Conservation (phyloP, 1,140 invertebrate genomes). For the Pentalonia nigronervosa region DNA sequence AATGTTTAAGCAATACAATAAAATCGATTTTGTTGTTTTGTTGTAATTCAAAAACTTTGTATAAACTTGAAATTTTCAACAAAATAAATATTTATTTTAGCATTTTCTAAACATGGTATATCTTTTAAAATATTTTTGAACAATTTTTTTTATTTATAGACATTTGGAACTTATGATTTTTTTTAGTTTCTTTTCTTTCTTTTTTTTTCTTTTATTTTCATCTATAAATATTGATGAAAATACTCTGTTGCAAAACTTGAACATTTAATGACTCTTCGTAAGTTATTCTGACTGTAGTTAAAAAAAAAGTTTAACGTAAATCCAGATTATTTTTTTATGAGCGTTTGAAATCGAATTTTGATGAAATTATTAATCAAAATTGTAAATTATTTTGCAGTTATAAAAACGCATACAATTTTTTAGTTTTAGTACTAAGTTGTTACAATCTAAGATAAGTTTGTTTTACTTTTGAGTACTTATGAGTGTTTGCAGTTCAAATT, state of each 20-base stretch:
- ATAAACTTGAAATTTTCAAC: background rate
- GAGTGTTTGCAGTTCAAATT: too few relatives aligned
- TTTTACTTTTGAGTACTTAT: too few relatives aligned
- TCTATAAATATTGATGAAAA: background rate
- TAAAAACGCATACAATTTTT: too few relatives aligned
- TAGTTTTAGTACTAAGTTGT: too few relatives aligned
- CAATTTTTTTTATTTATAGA: too few relatives aligned
- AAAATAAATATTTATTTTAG: background rate
- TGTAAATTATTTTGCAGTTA: too few relatives aligned
- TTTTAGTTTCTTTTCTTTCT: background rate
- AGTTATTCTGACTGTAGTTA: background rate
- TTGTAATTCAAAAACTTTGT: background rate
- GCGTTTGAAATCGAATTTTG: background rate
- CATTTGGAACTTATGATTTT: background rate
- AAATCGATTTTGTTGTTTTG: background rate
- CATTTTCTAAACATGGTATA: background rate
- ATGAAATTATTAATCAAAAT: too few relatives aligned
- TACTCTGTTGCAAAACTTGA: background rate
- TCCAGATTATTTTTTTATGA: background rate
- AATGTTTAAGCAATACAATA: background rate
- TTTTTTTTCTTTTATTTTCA: too few relatives aligned
- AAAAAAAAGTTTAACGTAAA: background rate
- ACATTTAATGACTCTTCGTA: background rate
- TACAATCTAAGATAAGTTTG: too few relatives aligned
- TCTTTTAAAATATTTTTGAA: background rate